These are phyloP conservation scores for Cryptoblepharus egeriae DNA, from an alignment of 2,797 vertebrate species.

Conservation along the genomic window DNA sequence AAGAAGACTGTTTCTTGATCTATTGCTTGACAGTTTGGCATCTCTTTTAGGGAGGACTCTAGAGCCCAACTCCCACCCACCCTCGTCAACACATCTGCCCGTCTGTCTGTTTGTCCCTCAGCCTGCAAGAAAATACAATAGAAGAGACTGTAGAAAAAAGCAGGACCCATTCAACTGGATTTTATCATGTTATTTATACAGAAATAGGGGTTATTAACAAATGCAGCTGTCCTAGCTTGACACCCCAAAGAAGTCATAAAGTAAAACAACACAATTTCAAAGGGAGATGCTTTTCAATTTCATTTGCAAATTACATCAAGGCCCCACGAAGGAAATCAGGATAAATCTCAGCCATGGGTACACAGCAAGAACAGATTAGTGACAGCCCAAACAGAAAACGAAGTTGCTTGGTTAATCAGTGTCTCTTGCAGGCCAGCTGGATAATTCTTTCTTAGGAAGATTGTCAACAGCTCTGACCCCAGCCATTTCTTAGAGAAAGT, in stretches of 20 bases:
- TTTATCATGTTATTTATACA: conserved; percentile 58
- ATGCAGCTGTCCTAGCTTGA: conserved; percentile 28
- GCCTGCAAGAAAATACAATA: conserved; percentile 63
- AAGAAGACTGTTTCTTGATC: conserved; percentile 55
- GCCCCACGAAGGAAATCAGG: conserved; percentile 34
- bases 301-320: conserved; percentile 26
- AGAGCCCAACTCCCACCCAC: conserved; percentile 44
- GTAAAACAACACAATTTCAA: not conserved
- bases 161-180: conserved; percentile 60
- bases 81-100: not conserved
- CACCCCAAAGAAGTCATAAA: conserved; percentile 35
- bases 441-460: conserved; percentile 39
- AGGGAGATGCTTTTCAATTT: not conserved
- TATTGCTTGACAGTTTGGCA: conserved; percentile 67
- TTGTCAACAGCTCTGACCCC: conserved; percentile 30
- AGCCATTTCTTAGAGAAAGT: conserved; percentile 7
- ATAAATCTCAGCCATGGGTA: conserved; percentile 23
- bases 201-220: conserved; percentile 35
- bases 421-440: conserved; percentile 31
- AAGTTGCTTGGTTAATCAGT: conserved; percentile 42
- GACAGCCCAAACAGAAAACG: conserved; percentile 31
- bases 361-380: not conserved
- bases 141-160: conserved; percentile 63
- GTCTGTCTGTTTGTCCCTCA: conserved; percentile 39
- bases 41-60: conserved; percentile 63